Base-by-base conservation (phyloP, 1,140 invertebrate genomes). In the Nixonia krombeini region DNA sequence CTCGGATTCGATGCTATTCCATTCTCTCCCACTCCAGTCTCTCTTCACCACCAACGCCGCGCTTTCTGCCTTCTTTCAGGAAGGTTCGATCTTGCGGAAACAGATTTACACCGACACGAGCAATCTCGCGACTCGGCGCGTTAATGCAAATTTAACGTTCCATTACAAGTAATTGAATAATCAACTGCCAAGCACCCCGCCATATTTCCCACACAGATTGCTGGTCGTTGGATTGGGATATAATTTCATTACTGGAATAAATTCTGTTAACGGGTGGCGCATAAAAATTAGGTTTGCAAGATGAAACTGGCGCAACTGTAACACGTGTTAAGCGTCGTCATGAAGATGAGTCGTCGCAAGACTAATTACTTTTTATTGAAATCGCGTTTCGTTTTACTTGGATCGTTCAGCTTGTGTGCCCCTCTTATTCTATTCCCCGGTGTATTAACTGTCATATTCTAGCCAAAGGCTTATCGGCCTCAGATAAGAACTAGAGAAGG, bases 161-260 rank as follows among this genome's bases (percentile, higher is more conserved):
- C 56, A 61, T 65, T 70, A 65, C 46, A 50, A 55, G 61, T 70
- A 61, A 70, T 70, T 70, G 67, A 70, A 70, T 70, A 70, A 64
- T 70, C 59, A 65, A 52, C 61, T 70, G 40, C 52, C 35, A 62
- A 57, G 51, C 47, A 42, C 26, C 55, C 50, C 38, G 42, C 49
- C 58, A 69, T 59, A 59, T 58, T 69, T 63, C 49, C 52, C 53
- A 23, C 21, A 42, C 47, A 51, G 53, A 69, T 53, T 56, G 38
- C 42, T 35, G 37, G 9, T 16, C 31, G 9, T 26, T 49, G 31
- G 40, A 58, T 65, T 53, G 12, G 25, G 41, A 28, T 40, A 51
- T 67, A 61, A 67, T 67, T 56, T 57, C 17, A n/a, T 44, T 67
- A 37, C 37, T 56, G 13, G n/a, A 40, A 56, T 61, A 61, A 66